Evolutionary conservation across 1,140 invertebrate genomes (phyloP), one percentile per base, ranked within the genome.

Genomic region (Dufourea novaeangliae): DNA sequence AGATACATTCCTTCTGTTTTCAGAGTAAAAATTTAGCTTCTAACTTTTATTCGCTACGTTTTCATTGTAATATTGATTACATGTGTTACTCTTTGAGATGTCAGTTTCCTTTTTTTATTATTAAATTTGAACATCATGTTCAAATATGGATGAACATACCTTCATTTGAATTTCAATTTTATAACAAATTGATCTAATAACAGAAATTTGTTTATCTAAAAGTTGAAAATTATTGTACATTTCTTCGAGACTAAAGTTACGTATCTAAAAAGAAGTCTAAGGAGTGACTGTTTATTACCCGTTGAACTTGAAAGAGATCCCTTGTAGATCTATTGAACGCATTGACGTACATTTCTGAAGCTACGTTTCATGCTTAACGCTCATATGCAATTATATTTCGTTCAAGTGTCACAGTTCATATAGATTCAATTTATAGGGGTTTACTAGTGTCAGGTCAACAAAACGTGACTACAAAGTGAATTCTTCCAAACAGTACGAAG

Each of bases 231-330:
- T 66, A 11, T 46, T 46, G 39, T 57, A 54, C 54, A 68, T 41
- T 61, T 52, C 6, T 44, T 75, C 64, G 66, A 76, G 73, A 76
- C 52, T 7, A 44, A 75, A 68, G n/a, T 67, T 41, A 44, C 39
- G 5, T 32, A 4, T 27, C 52, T 68, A 46, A 68, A 57, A 41
- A 32, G n/a, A 44, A 62, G 32, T 32, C 17, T 57, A 75, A 57
- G 37, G 37, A n/a, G 8, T 59, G 44, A n/a, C 46, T 37, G 41
- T 11, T n/a, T 11, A n/a, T 34, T 59, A 68, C 3, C 57, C 37
- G 54, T 20, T 76, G 59, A 76, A 61, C 29, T 14, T 32, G 22
- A 32, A 64, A 11, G 8, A 27, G 44, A 69, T 25, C 25, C 17
- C n/a, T 50, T 39, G 46, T 4, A 17, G 41, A 44, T 46, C 20